Evolutionary conservation across 2,113 vertebrate genomes (phyloP), one percentile per base, ranked within the genome.

Genomic region (Hemicordylus capensis): DNA sequence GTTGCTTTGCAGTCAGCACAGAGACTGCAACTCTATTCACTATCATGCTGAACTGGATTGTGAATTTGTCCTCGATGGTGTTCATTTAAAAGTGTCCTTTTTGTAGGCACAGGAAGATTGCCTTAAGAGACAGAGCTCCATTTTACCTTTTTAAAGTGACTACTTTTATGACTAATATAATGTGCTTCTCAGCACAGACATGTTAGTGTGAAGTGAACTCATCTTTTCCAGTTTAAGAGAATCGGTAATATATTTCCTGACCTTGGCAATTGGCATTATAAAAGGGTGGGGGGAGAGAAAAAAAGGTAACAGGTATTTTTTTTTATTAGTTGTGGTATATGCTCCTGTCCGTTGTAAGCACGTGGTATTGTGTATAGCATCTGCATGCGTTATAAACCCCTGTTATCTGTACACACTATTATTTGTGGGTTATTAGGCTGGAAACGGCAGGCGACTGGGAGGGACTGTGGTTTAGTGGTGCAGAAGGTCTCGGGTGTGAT

Each of bases 141-240:
- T 76, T 84, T 39, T 79, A 31, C 39, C n/a, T 59, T 22, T 69
- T 75, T 37, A 28, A 84, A 69, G 83, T 67, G 51, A 26, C 37
- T 69, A 7, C 39, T 63, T 73, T 72, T 85, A 72, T 79, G 61
- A 31, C 74, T 48, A 79, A 69, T 69, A 69, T 69, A 69, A 48
- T 72, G n/a, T 37, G 72, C 39, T 61, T 42, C 56, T 19, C 3
- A 39, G 44, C 37, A 31, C 44, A 73, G 58, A 17, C 42, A 39
- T 59, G 63, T 15, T 67, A 66, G 39, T 63, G 76, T 63, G 37
- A 85, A 85, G 76, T 63, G 37, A 85, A 85, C 20, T 26, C 42
- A 80, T 24, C 61, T 83, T 84, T 42, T 73, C 67, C n/a, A 14
- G 9, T 80, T 85, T 78, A 70, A 85, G 64, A 78, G 51, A 46